Base-by-base conservation (phyloP, 2,888 invertebrate species). In the Drepana falcataria region DNA sequence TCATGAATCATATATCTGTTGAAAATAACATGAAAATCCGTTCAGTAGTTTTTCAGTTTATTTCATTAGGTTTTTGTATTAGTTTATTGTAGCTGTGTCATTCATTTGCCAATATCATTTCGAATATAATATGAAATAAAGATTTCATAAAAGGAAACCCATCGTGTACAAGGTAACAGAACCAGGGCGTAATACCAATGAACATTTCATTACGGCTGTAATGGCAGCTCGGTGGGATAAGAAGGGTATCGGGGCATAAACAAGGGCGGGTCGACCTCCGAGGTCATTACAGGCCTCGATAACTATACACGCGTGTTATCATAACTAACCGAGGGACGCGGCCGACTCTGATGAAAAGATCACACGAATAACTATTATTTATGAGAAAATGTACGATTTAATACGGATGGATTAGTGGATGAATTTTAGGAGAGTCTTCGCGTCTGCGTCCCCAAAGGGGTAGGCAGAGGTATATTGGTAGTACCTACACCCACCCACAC, bases 241-340 rank as follows among this genome's bases (percentile, higher is more conserved):
- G 44, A 44, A 48, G 53, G 52, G 54, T 47, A 54, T 53, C 52
- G 52, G 49, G 48, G 56, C 35, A 48, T 48, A 47, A 34, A 56
- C 48, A 51, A 40, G 51, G 40, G n/a, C 51, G 51, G 34, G 51
- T 34, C 21, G 41, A 33, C 49, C 49, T 37, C 33, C 21, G 40
- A 49, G 49, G 35, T 49, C 51, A 51, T 51, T 41, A 51, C 51
- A 7, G 51, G 51, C 35, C 6, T 34, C 51, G 41, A 51, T 51
- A 51, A 48, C 48, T 35, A 51, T 7, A 40, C 40, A 40, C 49
- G 6, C 3, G 6, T 9, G 6, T 6, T 9, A 40, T 34, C 40
- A 7, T 40, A 37, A 51, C 51, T 33, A 49, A 6, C 40, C 33
- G 33, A 49, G 37, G 33, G 5, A 2, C 6, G 6, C 5, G n/a